phyloP scores from a whole-genome alignment of 2,888 invertebrate species.

The Yponomeuta evonymella region DNA sequence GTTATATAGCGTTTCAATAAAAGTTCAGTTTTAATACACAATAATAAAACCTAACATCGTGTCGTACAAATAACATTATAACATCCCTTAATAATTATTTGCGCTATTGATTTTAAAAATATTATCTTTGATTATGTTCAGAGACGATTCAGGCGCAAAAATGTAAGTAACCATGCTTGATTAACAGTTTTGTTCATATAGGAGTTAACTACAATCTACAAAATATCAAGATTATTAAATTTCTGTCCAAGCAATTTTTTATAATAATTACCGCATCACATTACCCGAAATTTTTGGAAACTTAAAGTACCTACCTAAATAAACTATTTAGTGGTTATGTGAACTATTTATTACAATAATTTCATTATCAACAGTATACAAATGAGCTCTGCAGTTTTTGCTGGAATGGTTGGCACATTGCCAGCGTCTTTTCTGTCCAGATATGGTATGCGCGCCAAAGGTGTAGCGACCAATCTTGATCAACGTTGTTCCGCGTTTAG shows the following conservation, averaged over 20 bases:
- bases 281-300: background rate
- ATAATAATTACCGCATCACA: background rate
- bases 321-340: background rate
- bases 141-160: too few relatives aligned
- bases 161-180: too few relatives aligned
- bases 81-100: too few relatives aligned
- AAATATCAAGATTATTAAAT: background rate
- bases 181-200: too few relatives aligned
- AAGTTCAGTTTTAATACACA: too few relatives aligned
- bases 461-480: constrained; percentile 8
- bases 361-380: background rate
- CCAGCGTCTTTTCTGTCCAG: background rate
- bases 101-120: too few relatives aligned
- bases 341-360: background rate
- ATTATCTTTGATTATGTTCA: too few relatives aligned
- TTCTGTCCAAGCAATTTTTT: too few relatives aligned
- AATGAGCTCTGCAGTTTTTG: background rate
- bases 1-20: too few relatives aligned
- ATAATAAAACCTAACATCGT: too few relatives aligned
- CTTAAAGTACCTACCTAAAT: background rate
- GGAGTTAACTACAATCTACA: too few relatives aligned
- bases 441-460: background rate
- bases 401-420: background rate
- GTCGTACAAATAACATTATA: too few relatives aligned
- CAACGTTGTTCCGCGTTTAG: background rate